Conservation (phyloP, 1,140 invertebrate species). For the Trissolcus basalis region DNA sequence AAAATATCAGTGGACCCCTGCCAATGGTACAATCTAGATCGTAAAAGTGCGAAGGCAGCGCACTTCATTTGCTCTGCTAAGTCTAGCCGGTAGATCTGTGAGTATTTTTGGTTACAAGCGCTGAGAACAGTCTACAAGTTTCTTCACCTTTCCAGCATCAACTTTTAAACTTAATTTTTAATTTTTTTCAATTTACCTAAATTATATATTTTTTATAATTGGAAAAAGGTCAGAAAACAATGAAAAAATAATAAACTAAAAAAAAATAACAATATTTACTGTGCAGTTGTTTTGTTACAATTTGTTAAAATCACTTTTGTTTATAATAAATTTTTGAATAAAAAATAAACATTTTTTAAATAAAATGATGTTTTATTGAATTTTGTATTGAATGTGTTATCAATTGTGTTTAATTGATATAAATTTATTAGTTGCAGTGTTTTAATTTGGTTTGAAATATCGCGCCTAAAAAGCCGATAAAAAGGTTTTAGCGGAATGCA, state of each 20-base stretch:
- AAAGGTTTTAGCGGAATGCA: slow-evolving; percentile 7
- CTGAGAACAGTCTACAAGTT: slow-evolving; percentile 57
- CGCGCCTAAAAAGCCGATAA: slow-evolving; percentile 7
- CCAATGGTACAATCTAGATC: slow-evolving; percentile 67
- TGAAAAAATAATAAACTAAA: no score
- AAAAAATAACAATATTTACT: no score
- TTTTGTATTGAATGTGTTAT: no score
- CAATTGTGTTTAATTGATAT: no score
- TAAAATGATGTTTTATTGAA: no score
- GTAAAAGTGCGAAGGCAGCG: slow-evolving; percentile 22
- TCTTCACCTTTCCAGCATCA: slow-evolving; percentile 9
- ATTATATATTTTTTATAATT: no score
- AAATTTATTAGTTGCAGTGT: no score
- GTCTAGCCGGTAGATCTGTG: not conserved
- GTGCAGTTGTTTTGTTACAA: no score
- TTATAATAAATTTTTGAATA: no score
- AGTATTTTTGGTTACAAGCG: slow-evolving; percentile 67
- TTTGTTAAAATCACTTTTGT: no score
- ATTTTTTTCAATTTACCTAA: not conserved
- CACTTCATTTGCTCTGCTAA: slow-evolving; percentile 10
- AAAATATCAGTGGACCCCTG: slow-evolving; percentile 63
- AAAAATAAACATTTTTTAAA: no score
- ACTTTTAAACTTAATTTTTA: not conserved
- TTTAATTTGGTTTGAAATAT: not conserved
- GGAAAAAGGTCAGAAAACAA: no score